Conservation (phyloP, 2,797 vertebrate species). For the Streptopelia turtur region DNA sequence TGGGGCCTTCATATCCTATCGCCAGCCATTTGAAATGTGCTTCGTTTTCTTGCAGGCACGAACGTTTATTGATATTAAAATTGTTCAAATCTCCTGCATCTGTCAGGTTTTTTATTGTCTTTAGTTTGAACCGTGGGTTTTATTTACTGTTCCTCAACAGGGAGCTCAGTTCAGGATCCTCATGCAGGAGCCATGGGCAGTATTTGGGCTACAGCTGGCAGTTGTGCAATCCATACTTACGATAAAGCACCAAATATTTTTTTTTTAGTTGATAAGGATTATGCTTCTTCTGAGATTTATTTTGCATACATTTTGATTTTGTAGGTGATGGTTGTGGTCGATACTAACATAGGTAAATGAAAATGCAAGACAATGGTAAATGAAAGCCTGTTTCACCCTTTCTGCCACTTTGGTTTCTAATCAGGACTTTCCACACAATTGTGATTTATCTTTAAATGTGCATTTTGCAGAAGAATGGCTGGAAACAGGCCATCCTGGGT, state of each 20-base stretch:
- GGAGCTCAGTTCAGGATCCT: not conserved
- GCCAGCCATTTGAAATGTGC: rapidly evolving
- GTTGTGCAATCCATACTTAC: not conserved
- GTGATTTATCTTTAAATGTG: not conserved
- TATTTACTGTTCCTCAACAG: rapidly evolving
- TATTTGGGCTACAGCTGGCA: not conserved
- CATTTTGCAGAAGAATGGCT: not conserved
- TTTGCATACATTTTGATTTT: rapidly evolving
- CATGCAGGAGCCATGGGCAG: rapidly evolving
- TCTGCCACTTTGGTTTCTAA: not conserved
- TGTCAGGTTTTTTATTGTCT: not conserved
- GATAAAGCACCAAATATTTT: rapidly evolving
- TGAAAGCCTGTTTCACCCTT: not conserved
- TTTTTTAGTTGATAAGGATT: too few relatives aligned
- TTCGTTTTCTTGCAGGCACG: not conserved
- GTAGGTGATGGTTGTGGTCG: rapidly evolving
- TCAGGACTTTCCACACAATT: not conserved
- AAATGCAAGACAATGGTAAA: not conserved
- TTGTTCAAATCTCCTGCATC: not conserved
- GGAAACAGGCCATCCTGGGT: not conserved
- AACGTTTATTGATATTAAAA: not conserved
- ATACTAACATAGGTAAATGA: rapidly evolving
- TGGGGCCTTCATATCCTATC: not conserved
- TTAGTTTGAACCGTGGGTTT: rapidly evolving
- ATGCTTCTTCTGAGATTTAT: not conserved